Conservation (phyloP, 2,113 vertebrate species). For the Columbina picui region DNA sequence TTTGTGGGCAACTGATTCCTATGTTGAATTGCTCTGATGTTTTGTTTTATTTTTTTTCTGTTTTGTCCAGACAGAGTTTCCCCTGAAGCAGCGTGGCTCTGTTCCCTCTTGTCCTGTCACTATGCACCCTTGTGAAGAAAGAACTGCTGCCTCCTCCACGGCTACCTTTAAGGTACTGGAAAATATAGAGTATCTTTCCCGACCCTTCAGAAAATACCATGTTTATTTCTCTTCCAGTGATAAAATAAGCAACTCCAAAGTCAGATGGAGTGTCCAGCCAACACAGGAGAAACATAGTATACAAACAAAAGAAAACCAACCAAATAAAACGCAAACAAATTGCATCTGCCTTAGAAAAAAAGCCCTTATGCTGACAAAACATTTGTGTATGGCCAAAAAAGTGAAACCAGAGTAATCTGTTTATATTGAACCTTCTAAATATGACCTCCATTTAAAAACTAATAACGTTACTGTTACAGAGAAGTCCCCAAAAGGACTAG, state of each 20-base stretch:
- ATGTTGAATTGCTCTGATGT: not conserved
- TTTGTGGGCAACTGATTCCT: not conserved
- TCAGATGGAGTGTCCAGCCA: not conserved
- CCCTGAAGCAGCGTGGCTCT: not conserved
- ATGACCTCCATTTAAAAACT: not conserved
- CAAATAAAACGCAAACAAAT: not conserved
- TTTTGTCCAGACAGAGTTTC: not conserved
- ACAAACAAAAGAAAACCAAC: not conserved
- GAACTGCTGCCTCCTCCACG: rapidly evolving
- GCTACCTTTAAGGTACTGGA: not conserved
- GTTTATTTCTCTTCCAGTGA: not conserved
- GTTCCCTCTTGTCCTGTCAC: not conserved
- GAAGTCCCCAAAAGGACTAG: not conserved
- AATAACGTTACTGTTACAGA: not conserved
- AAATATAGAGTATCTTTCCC: not conserved
- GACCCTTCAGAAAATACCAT: not conserved
- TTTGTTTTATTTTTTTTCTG: not conserved
- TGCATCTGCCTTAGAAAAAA: not conserved
- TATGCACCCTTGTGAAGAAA: rapidly evolving
- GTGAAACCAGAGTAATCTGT: not conserved
- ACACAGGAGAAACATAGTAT: not conserved
- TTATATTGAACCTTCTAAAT: not conserved
- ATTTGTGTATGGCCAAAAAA: not conserved
- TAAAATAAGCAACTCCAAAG: not conserved
- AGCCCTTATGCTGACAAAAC: not conserved